phyloP scores from a whole-genome alignment of 2,888 invertebrate genomes.

The Drosophila phalerata region DNA sequence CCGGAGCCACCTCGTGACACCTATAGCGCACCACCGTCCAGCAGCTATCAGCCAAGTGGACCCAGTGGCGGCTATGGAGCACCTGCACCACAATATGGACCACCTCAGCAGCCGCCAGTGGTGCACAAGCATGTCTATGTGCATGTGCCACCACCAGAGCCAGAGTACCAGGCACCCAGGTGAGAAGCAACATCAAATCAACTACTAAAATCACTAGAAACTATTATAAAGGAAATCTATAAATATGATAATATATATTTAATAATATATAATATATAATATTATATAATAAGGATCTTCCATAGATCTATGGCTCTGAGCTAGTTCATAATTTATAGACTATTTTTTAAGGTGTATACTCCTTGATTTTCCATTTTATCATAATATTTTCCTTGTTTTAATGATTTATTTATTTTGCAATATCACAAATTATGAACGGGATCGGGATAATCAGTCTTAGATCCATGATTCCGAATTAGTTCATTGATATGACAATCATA shows the following conservation, averaged over 20 bases:
- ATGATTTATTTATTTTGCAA: too few species aligned
- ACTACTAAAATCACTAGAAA: neutral
- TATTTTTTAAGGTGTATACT: too few species aligned
- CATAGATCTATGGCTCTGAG: neutral
- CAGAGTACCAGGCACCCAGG: slow-evolving; percentile 90
- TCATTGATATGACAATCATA: too few species aligned
- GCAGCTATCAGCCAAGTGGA: slow-evolving; percentile 86
- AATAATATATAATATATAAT: too few species aligned
- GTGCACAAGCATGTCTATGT: slow-evolving; percentile 96
- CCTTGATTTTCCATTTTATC: too few species aligned
- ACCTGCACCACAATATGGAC: slow-evolving; percentile 89
- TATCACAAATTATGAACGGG: too few species aligned
- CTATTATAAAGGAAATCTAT: neutral
- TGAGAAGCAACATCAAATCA: slow-evolving; percentile 79
- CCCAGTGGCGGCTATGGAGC: slow-evolving; percentile 86
- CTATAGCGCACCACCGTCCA: slow-evolving; percentile 81
- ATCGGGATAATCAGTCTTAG: neutral
- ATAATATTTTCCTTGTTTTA: too few species aligned
- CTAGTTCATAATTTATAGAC: too few species aligned
- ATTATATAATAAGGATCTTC: neutral
- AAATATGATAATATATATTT: too few species aligned
- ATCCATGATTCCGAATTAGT: neutral
- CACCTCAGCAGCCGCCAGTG: slow-evolving; percentile 90
- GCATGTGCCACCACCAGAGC: slow-evolving; percentile 95
- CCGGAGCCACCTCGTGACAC: slow-evolving; percentile 84